Evolutionary conservation across 2,797 vertebrate genomes (phyloP).

Genomic region (Rhodeus uyekii): DNA sequence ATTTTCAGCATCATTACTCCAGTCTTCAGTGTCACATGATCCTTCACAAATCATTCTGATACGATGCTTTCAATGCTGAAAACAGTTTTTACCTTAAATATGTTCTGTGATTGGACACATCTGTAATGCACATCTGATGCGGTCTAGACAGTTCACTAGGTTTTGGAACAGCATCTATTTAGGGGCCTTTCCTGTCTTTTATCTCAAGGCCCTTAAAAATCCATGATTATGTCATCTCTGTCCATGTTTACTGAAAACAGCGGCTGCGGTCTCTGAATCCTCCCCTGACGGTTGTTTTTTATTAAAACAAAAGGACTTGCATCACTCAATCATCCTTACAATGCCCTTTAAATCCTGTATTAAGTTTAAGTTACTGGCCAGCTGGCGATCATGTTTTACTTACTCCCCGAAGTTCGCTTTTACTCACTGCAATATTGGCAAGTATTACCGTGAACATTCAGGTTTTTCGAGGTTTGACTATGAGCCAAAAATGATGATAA

Average conservation of each 20-base stretch:
- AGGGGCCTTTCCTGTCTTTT: not conserved
- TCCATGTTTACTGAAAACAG: constrained; percentile 9
- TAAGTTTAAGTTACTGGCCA: not conserved
- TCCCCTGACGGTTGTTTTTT: not conserved
- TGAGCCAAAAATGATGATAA: not conserved
- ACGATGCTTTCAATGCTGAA: not conserved
- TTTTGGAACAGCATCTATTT: not conserved
- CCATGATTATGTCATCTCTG: not conserved
- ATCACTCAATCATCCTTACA: not conserved
- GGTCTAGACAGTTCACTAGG: not conserved
- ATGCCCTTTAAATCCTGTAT: not conserved
- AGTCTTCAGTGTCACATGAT: not conserved
- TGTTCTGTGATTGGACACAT: not conserved
- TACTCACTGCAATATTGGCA: not conserved
- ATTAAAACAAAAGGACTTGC: not conserved
- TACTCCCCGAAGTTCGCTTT: not conserved
- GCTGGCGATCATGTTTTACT: not conserved
- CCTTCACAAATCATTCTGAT: not conserved
- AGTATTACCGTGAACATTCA: not conserved
- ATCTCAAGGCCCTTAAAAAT: not conserved
- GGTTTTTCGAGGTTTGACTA: not conserved
- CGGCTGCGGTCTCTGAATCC: constrained; percentile 1
- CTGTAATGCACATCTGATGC: not conserved
- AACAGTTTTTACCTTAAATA: not conserved
- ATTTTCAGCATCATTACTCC: not conserved